Evolutionary conservation across 2,888 invertebrate genomes (phyloP).

Genomic region (Drosophila lacicola): DNA sequence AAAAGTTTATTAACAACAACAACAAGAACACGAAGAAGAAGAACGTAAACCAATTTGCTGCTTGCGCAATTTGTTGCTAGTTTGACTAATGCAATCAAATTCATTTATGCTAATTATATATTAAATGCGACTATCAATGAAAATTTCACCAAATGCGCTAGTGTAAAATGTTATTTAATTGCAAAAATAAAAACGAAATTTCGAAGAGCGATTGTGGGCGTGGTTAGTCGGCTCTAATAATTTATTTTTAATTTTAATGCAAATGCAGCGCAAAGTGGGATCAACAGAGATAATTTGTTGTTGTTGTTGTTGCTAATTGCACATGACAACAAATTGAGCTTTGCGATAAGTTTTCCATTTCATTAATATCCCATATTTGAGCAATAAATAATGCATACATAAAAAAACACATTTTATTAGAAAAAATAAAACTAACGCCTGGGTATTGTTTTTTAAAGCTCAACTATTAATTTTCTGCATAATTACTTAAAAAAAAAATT

Average conservation of each 20-base stretch:
- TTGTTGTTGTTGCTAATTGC: slow-evolving; percentile 19
- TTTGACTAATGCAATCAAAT: slow-evolving; percentile 61
- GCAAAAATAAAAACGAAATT: slow-evolving; percentile 33
- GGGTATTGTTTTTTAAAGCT: no score
- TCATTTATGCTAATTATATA: slow-evolving; percentile 63
- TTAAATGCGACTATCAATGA: slow-evolving; percentile 48
- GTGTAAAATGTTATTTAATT: slow-evolving; percentile 67
- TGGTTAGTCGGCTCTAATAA: neutral
- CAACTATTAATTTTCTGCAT: no score
- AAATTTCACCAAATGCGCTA: slow-evolving; percentile 20
- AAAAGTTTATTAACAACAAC: slow-evolving; percentile 47
- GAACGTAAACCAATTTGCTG: slow-evolving; percentile 19
- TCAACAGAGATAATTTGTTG: slow-evolving; percentile 1
- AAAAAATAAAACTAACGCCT: neutral
- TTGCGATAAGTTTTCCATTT: slow-evolving; percentile 14
- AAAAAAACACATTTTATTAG: neutral
- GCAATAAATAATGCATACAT: neutral
- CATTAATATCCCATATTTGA: neutral
- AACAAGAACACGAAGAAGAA: slow-evolving; percentile 5
- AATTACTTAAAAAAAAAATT: no score
- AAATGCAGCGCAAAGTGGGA: neutral
- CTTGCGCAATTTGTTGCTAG: slow-evolving; percentile 14
- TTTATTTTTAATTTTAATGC: slow-evolving; percentile 3
- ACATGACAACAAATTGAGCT: slow-evolving; percentile 8
- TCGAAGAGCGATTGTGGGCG: neutral